Evolutionary conservation across 2,113 vertebrate genomes (phyloP).

Genomic region (Aleadryas rufinucha): DNA sequence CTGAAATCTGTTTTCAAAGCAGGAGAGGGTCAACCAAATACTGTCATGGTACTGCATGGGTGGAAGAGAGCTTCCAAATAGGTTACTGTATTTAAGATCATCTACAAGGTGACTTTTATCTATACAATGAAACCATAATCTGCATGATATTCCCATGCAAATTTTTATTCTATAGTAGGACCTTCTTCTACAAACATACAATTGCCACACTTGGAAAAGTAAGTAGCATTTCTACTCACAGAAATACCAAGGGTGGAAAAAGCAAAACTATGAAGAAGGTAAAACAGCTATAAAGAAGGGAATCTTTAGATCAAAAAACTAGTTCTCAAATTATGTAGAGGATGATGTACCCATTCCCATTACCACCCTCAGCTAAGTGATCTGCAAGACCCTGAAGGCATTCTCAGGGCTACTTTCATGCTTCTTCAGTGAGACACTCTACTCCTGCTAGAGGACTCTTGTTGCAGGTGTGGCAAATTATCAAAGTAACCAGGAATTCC

Average conservation of each 20-base stretch:
- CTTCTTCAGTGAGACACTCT: not conserved
- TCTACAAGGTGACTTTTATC: not conserved
- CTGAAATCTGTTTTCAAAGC: not conserved
- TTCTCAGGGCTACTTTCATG: not conserved
- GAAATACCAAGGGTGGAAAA: not conserved
- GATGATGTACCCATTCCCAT: not conserved
- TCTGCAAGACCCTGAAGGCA: not conserved
- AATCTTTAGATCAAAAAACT: not conserved
- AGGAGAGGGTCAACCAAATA: not conserved
- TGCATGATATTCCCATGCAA: not conserved
- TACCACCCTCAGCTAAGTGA: not conserved
- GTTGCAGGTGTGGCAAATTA: not conserved
- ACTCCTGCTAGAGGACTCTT: not conserved
- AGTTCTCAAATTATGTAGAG: not conserved
- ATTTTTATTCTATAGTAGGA: not conserved
- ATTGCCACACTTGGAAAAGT: not conserved
- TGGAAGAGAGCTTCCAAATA: not conserved
- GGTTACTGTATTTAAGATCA: not conserved
- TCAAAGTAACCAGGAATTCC: not conserved
- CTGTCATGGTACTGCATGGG: not conserved
- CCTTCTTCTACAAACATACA: not conserved
- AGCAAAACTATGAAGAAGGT: not conserved
- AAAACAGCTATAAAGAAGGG: not conserved
- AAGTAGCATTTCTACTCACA: not conserved
- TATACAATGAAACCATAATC: not conserved